Conservation (phyloP, 2,113 vertebrate species). For the Nannobrachium achirus region DNA sequence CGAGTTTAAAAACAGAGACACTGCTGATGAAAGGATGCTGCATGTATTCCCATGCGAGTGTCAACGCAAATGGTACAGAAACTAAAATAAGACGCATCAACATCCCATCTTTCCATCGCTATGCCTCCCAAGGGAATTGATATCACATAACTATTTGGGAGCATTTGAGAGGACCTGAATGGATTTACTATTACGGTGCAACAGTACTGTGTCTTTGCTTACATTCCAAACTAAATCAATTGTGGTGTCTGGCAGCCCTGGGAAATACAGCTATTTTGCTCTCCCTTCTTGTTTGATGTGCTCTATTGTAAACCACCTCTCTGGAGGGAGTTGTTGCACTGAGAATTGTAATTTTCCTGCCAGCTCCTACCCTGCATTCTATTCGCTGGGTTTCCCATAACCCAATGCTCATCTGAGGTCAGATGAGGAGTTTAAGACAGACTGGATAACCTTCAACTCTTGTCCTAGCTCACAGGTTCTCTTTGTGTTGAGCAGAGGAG, state of each 20-base stretch:
- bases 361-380: slow-evolving; percentile 27
- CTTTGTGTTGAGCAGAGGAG: slow-evolving; percentile 49
- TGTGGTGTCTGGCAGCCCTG: too few relatives aligned
- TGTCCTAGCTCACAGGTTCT: slow-evolving; percentile 53
- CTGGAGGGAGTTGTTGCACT: slow-evolving; percentile 39
- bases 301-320: slow-evolving; percentile 40
- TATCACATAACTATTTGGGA: slow-evolving; percentile 29
- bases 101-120: background rate
- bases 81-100: slow-evolving; percentile 38
- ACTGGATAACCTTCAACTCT: slow-evolving; percentile 49
- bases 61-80: slow-evolving; percentile 39
- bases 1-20: too few relatives aligned
- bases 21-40: too few relatives aligned
- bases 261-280: slow-evolving; percentile 4
- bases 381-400: background rate
- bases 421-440: slow-evolving; percentile 14
- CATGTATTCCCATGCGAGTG: too few relatives aligned
- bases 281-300: slow-evolving; percentile 39
- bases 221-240: too few relatives aligned
- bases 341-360: slow-evolving; percentile 42
- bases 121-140: slow-evolving; percentile 8
- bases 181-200: too few relatives aligned
- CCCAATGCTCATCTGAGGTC: slow-evolving; percentile 27
- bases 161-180: background rate
- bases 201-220: too few relatives aligned